Evolutionary conservation across 2,113 vertebrate species (phyloP).

Genomic region (Pelodiscus sinensis): DNA sequence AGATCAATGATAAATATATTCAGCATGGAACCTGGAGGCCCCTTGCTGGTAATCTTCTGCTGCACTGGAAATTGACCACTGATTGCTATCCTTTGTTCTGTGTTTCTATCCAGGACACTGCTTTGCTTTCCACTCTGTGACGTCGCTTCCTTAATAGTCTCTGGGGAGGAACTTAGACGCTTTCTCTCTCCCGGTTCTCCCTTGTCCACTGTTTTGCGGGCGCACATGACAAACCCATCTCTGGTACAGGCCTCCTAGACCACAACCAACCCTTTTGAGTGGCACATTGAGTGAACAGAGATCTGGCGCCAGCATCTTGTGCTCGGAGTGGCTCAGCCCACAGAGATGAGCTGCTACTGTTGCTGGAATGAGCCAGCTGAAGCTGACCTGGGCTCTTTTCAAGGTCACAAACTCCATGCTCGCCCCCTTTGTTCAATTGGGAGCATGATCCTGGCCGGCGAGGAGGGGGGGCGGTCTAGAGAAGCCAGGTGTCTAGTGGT

Average conservation of each 20-base stretch:
- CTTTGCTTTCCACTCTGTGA: accelerated
- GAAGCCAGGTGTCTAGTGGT: neutral
- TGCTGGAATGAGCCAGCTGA: neutral
- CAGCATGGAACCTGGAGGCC: neutral
- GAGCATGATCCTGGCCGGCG: neutral
- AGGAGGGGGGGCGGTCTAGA: neutral
- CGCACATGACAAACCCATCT: neutral
- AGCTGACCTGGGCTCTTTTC: neutral
- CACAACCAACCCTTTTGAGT: neutral
- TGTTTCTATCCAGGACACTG: neutral
- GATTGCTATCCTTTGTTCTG: neutral
- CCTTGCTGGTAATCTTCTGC: slow-evolving; percentile 11
- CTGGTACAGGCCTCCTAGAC: neutral
- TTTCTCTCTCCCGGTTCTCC: neutral
- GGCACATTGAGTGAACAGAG: neutral
- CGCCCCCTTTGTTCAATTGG: neutral
- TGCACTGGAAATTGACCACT: neutral
- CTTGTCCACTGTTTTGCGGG: accelerated
- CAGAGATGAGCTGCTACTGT: neutral
- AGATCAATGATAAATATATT: slow-evolving; percentile 17
- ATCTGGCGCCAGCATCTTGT: neutral
- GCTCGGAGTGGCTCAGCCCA: neutral
- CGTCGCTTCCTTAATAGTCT: neutral
- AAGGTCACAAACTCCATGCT: neutral
- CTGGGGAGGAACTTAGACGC: neutral